Conservation (phyloP, 2,888 invertebrate genomes). For the Agrotis exclamationis region DNA sequence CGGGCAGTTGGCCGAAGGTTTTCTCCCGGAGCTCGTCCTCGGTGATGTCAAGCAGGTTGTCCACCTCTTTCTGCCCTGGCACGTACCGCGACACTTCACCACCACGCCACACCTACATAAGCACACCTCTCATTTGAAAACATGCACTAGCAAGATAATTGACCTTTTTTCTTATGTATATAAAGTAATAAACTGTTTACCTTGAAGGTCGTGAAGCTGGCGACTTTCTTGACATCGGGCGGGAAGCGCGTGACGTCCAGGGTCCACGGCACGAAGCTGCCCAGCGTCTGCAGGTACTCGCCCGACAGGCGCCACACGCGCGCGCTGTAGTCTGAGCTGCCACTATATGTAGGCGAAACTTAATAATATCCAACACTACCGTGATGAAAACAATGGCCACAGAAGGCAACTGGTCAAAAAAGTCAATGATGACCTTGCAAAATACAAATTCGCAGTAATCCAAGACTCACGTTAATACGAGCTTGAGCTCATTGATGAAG, state of each 20-base stretch:
- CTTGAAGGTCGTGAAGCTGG: slow-evolving; percentile 95
- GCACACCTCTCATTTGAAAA: neutral
- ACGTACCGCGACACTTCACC: slow-evolving; percentile 88
- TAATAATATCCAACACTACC: neutral
- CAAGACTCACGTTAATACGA: slow-evolving; percentile 92
- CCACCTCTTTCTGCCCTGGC: slow-evolving; percentile 87
- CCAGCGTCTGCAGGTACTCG: slow-evolving; percentile 94
- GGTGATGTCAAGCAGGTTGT: slow-evolving; percentile 82
- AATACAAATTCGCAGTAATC: neutral
- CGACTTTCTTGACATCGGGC: slow-evolving; percentile 94
- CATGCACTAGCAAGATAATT: neutral
- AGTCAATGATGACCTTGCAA: neutral
- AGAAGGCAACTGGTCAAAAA: neutral
- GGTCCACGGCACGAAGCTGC: slow-evolving; percentile 93
- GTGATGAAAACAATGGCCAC: neutral
- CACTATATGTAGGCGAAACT: slow-evolving; percentile 77
- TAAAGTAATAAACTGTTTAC: slow-evolving; percentile 81
- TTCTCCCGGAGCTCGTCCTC: slow-evolving; percentile 81
- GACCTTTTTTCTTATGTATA: too few species aligned
- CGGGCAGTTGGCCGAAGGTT: slow-evolving; percentile 90
- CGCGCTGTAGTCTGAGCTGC: slow-evolving; percentile 93
- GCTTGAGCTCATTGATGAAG: slow-evolving; percentile 92
- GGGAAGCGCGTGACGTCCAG: slow-evolving; percentile 92
- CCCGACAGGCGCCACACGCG: slow-evolving; percentile 95
- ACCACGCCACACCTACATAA: slow-evolving; percentile 84